phyloP scores from a whole-genome alignment of 2,113 vertebrate genomes.

The Otocyon megalotis region DNA sequence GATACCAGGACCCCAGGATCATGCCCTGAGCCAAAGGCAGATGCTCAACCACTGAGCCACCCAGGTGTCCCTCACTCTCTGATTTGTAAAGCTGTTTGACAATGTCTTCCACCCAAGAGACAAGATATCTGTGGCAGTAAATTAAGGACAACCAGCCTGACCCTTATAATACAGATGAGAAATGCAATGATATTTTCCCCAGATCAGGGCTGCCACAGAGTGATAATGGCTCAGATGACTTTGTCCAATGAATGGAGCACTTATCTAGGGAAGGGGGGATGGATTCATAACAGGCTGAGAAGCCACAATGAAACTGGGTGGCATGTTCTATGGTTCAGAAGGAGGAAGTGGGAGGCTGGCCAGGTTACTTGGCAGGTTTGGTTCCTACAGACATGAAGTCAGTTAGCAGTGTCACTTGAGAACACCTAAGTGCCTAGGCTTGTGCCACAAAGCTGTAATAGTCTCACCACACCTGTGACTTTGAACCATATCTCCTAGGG shows the following conservation, averaged over 20 bases:
- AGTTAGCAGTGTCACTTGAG: neutral
- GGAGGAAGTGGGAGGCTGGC: neutral
- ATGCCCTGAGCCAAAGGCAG: too few relatives aligned
- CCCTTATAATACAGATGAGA: neutral
- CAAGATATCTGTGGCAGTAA: constrained; percentile 37
- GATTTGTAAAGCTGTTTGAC: neutral
- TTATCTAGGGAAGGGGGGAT: neutral
- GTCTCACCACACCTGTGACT: neutral
- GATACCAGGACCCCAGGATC: too few relatives aligned
- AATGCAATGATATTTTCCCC: neutral
- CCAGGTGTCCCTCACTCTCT: neutral
- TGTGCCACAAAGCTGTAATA: neutral
- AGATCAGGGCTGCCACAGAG: neutral
- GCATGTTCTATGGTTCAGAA: neutral
- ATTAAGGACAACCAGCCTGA: neutral
- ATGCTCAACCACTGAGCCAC: too few relatives aligned
- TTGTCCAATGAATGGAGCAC: neutral
- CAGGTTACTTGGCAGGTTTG: neutral
- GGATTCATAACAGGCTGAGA: neutral
- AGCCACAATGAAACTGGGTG: neutral
- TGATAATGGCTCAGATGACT: neutral
- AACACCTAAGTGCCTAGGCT: neutral
- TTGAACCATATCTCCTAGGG: neutral
- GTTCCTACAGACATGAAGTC: neutral
- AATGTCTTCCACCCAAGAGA: neutral